Conservation (phyloP, 2,888 invertebrate genomes). For the Philopedon plagiatum region DNA sequence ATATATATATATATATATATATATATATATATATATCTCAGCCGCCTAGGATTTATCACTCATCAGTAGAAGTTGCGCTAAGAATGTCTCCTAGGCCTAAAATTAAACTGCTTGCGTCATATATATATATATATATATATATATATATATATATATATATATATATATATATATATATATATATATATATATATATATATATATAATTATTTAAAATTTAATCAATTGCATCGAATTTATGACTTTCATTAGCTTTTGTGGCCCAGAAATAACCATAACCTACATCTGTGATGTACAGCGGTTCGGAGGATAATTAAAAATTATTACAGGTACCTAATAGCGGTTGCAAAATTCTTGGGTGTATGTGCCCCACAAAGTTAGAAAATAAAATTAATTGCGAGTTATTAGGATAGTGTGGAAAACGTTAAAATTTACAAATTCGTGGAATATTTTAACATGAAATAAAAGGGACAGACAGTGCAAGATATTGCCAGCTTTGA, state of each 20-base stretch:
- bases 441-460: neutral
- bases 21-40: too few species aligned
- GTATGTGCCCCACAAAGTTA: neutral
- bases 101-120: neutral
- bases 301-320: slow-evolving; percentile 8
- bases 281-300: neutral
- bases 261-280: slow-evolving; percentile 24
- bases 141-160: neutral
- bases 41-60: too few species aligned
- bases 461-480: neutral
- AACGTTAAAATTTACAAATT: slow-evolving; percentile 3
- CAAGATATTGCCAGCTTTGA: neutral
- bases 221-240: slow-evolving; percentile 13
- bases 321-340: slow-evolving; percentile 10
- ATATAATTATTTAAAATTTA: slow-evolving; percentile 7
- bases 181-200: neutral
- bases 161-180: neutral
- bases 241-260: slow-evolving; percentile 10
- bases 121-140: neutral
- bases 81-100: neutral
- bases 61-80: too few species aligned
- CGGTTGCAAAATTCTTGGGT: neutral
- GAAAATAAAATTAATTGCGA: neutral
- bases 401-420: neutral
- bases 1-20: too few species aligned